Evolutionary conservation across 2,113 vertebrate genomes (phyloP), one percentile per base, ranked within the genome.

Genomic region (Cyrtonyx montezumae): DNA sequence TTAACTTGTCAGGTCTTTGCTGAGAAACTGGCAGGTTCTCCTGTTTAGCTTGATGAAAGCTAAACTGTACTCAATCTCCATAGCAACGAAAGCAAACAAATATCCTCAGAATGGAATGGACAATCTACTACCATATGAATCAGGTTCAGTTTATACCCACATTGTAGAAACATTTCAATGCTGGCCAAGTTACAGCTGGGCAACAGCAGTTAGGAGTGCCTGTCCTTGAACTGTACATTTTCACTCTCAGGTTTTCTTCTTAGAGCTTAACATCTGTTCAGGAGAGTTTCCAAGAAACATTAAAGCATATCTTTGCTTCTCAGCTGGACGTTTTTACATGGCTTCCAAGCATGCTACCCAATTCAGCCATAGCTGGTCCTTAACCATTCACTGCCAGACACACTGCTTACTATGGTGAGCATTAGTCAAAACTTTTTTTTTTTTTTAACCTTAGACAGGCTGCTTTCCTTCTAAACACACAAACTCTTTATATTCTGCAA

Each of bases 1-100:
- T 81, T 63, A 98, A 98, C 98, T 99, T 98, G 73, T 98, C 98
- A 19, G 98, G 97, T 5, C 97, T 98, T 90, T 98, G 97, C 30
- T 98, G 98, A 89, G 98, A 96, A 96, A 98, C 97, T 12, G 98
- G 98, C 67, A 99, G 87, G 12, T 96, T 98, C 84, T 98, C 97
- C 69, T 98, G n/a, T 45, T 70, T 80, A 28, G 36, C 69, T 67
- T 19, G 36, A 79, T 42, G 59, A 86, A 83, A 94, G 30, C 32
- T 82, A 20, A 79, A 32, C 32, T 63, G 13, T 68, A 18, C 36
- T 71, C 0, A 3, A 36, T 73, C 45, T 66, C 80, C 68, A 74
- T n/a, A 40, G 73, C 7, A 80, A 88, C 84, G 78, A 48, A 1
- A 74, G 61, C 49, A 94, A 95, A 30, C 23, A 58, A 69, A 79